These are phyloP conservation scores for Dicrurus megarhynchus DNA, from an alignment of 2,113 vertebrate genomes.

Conservation along the genomic window DNA sequence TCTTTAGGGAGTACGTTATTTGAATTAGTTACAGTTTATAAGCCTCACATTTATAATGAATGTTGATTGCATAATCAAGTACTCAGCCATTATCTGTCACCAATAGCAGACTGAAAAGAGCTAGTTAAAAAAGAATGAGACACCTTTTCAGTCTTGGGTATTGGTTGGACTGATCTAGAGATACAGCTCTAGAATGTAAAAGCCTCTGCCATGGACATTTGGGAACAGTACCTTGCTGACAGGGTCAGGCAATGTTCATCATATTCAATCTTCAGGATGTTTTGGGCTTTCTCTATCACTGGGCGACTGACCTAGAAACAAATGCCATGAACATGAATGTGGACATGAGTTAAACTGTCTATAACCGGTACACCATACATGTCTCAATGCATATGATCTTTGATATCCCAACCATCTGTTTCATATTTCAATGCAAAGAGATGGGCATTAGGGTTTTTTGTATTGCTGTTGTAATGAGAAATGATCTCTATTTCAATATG, in stretches of 20 bases:
- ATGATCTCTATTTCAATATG: background rate
- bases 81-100: background rate
- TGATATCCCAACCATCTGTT: background rate
- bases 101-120: background rate
- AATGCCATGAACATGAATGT: background rate
- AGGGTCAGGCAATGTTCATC: constrained; percentile 84
- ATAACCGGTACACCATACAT: background rate
- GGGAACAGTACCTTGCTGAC: constrained; percentile 84
- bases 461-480: background rate
- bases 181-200: background rate
- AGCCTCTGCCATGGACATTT: background rate
- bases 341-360: background rate
- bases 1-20: background rate
- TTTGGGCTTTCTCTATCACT: constrained; percentile 82
- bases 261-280: constrained; percentile 87
- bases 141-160: background rate
- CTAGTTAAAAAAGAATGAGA: background rate
- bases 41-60: background rate
- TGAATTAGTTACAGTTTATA: background rate
- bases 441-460: background rate
- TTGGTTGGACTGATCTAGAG: background rate
- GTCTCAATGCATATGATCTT: background rate
- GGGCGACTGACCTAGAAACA: constrained; percentile 87
- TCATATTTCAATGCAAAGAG: background rate
- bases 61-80: background rate